Conservation (phyloP, 2,113 vertebrate species). For the Ursus arctos region DNA sequence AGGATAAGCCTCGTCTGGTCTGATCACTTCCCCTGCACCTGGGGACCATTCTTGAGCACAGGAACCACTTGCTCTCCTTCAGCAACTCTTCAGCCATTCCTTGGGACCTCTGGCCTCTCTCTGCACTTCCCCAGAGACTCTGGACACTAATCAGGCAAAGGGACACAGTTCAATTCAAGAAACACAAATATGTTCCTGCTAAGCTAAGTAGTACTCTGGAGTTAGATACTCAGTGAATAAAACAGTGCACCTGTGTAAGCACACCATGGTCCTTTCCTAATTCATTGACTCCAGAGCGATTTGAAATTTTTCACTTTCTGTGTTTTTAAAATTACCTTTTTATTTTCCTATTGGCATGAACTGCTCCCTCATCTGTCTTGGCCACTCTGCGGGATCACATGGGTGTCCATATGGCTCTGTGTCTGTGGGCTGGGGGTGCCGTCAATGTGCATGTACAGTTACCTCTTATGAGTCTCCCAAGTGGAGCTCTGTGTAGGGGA, state of each 20-base stretch:
- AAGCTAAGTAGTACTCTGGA: neutral
- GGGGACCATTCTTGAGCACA: neutral
- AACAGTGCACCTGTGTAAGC: neutral
- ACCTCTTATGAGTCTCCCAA: neutral
- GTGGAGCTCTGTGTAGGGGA: neutral
- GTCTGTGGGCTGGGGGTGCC: neutral
- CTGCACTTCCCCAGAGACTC: constrained; percentile 28
- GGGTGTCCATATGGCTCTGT: constrained; percentile 1
- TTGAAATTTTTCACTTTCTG: constrained; percentile 11
- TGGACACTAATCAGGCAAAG: neutral
- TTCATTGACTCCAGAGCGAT: neutral
- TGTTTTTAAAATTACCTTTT: constrained; percentile 58
- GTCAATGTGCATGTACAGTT: neutral
- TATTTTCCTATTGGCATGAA: constrained; percentile 26
- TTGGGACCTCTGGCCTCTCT: neutral
- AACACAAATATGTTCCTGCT: constrained; percentile 6
- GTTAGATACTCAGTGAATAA: neutral
- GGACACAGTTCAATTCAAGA: neutral
- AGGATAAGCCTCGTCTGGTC: neutral
- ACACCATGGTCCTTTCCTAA: neutral
- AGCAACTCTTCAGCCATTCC: neutral
- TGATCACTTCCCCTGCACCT: neutral
- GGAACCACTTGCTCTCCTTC: constrained; percentile 45
- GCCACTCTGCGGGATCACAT: neutral
- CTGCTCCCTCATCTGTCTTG: neutral